These are phyloP conservation scores for Glaucopsyche alexis DNA, from an alignment of 2,888 invertebrate genomes.

Conservation along the genomic window DNA sequence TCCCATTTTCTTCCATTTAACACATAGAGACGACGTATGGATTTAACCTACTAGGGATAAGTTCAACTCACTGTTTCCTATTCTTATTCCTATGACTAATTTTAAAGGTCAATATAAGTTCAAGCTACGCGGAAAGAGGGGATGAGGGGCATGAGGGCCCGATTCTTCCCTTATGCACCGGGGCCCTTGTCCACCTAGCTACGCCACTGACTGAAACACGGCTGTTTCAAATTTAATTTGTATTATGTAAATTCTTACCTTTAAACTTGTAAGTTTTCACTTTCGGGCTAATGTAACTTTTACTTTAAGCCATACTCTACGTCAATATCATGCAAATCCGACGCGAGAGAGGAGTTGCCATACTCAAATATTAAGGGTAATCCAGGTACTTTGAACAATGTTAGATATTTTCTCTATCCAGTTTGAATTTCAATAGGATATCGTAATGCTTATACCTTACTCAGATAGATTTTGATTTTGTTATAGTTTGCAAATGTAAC, in stretches of 20 bases:
- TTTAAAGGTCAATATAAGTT: too few relatives aligned
- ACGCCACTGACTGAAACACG: too few relatives aligned
- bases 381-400: constrained; percentile 49
- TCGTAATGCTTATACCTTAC: background rate
- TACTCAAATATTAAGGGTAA: constrained; percentile 62
- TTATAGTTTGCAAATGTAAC: background rate
- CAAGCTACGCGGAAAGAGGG: too few relatives aligned
- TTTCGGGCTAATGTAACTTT: constrained; percentile 30
- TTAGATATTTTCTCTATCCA: constrained; percentile 42
- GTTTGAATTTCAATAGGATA: constrained; percentile 43
- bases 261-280: background rate
- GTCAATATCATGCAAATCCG: constrained; percentile 64
- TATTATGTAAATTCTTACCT: background rate
- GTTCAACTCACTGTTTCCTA: too few relatives aligned
- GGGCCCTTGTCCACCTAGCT: too few relatives aligned
- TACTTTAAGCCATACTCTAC: constrained; percentile 39
- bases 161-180: too few relatives aligned
- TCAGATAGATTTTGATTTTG: background rate
- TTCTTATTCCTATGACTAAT: too few relatives aligned
- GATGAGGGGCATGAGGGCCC: too few relatives aligned
- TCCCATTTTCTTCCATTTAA: too few relatives aligned
- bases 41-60: too few relatives aligned
- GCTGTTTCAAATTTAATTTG: background rate
- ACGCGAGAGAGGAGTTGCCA: constrained; percentile 40
- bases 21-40: too few relatives aligned